phyloP scores from a whole-genome alignment of 2,888 invertebrate genomes.

The Stenodera caucasica region DNA sequence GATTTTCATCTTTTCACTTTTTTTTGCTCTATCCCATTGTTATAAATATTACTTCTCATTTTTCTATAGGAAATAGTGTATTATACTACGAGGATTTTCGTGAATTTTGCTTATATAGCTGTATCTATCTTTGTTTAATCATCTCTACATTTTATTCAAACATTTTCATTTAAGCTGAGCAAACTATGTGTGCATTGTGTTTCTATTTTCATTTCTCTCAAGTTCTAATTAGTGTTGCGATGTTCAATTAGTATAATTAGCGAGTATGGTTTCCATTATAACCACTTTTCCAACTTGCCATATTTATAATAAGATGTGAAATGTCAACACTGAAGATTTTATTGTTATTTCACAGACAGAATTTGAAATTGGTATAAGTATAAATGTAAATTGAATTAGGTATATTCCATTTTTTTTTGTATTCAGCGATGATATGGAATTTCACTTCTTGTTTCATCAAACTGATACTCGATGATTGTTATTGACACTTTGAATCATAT shows the following conservation, averaged over 20 bases:
- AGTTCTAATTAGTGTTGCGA: conserved; percentile 1
- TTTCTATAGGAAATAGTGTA: not conserved
- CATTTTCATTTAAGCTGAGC: not conserved
- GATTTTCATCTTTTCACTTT: not conserved
- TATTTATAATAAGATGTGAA: not conserved
- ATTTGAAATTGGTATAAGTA: too few relatives aligned
- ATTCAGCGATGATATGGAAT: too few relatives aligned
- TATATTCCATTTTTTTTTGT: too few relatives aligned
- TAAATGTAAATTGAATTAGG: too few relatives aligned
- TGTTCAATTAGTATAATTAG: conserved; percentile 1
- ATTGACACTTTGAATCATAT: not conserved
- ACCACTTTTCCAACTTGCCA: not conserved
- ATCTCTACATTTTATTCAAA: not conserved
- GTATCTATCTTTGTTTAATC: not conserved
- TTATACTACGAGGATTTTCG: too few relatives aligned
- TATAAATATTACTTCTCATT: not conserved
- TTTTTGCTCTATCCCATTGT: not conserved
- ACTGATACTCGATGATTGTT: not conserved
- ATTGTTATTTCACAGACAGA: too few relatives aligned
- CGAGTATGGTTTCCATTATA: not conserved
- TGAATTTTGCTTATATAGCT: not conserved
- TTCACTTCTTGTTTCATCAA: too few relatives aligned
- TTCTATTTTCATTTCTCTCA: not conserved
- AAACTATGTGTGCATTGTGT: not conserved
- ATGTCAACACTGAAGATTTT: not conserved